A percentile compares a stretch with the other conserved stretches of the same genome.
These are phyloP conservation scores for Machimus atricapillus DNA, from an alignment of 2,888 invertebrate species.

Conservation along the genomic window DNA sequence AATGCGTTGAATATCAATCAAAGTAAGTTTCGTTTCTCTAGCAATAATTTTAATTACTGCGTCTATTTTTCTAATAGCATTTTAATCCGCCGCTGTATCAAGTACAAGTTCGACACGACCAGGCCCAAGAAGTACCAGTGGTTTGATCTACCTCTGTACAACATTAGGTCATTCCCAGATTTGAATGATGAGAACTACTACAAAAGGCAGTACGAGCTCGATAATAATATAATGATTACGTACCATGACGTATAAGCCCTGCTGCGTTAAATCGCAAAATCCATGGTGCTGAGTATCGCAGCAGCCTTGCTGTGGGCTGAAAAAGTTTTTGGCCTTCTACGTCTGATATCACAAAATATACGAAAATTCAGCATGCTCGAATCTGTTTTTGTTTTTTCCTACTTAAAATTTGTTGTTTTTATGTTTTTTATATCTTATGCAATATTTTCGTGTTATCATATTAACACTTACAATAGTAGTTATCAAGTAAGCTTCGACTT, in stretches of 20 bases:
- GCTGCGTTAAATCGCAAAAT: background rate
- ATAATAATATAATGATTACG: background rate
- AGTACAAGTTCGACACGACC: slow-evolving; percentile 47
- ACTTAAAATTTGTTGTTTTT: background rate
- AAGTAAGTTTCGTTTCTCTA: slow-evolving; percentile 28
- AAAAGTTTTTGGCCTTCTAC: background rate
- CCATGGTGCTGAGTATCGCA: background rate
- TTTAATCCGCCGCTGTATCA: slow-evolving; percentile 48
- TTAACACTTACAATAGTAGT: background rate
- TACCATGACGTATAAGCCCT: background rate
- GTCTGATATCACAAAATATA: background rate
- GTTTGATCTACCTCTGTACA: slow-evolving; percentile 51
- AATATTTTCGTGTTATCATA: background rate
- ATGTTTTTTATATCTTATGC: background rate
- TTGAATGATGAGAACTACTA: slow-evolving; percentile 2
- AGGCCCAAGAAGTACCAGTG: slow-evolving; percentile 48
- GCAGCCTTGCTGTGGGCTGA: background rate
- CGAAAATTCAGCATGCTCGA: background rate
- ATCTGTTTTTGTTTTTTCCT: background rate
- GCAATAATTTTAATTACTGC: background rate
- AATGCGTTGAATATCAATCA: slow-evolving; percentile 46
- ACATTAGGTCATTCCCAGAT: slow-evolving; percentile 33
- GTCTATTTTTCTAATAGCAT: slow-evolving; percentile 28
- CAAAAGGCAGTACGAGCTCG: background rate
- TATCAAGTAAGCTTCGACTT: background rate